Conservation (phyloP, 2,888 invertebrate species). For the Caenorhabditis angaria region DNA sequence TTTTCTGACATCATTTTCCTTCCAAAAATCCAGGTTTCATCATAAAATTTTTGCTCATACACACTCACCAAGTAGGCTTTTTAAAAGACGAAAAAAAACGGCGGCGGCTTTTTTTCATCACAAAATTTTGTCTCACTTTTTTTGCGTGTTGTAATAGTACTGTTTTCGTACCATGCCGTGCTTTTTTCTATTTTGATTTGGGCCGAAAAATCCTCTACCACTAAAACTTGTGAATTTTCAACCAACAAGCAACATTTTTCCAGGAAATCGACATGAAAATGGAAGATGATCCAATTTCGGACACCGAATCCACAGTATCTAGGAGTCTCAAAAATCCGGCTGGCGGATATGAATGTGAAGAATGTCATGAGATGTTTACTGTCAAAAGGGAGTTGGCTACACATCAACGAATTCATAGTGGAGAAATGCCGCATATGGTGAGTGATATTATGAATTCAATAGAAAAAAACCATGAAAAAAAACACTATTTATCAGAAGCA, state of each 20-base stretch:
- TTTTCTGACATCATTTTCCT: too few species aligned
- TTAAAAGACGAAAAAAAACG: too few species aligned
- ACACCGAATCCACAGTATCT: constrained; percentile 22
- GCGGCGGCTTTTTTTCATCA: background rate
- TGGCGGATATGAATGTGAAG: constrained; percentile 71
- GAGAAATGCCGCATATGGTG: constrained; percentile 71
- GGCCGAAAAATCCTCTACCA: background rate
- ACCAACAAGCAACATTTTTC: background rate
- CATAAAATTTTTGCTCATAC: too few species aligned
- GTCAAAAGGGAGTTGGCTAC: constrained; percentile 73
- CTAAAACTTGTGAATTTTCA: background rate
- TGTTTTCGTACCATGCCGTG: background rate
- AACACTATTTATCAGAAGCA: too few species aligned
- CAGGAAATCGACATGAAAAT: constrained; percentile 11
- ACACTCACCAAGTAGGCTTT: too few species aligned
- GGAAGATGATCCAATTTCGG: constrained; percentile 29
- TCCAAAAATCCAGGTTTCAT: too few species aligned
- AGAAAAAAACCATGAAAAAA: too few species aligned
- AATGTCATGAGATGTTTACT: constrained; percentile 72
- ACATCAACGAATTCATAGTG: constrained; percentile 73
- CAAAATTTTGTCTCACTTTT: background rate
- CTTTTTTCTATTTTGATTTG: background rate
- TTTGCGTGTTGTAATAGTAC: constrained; percentile 9
- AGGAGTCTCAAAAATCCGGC: background rate
- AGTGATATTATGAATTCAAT: too few species aligned